Evolutionary conservation across 2,113 vertebrate genomes (phyloP), one percentile per base, ranked within the genome.

Genomic region (Crypturellus undulatus): DNA sequence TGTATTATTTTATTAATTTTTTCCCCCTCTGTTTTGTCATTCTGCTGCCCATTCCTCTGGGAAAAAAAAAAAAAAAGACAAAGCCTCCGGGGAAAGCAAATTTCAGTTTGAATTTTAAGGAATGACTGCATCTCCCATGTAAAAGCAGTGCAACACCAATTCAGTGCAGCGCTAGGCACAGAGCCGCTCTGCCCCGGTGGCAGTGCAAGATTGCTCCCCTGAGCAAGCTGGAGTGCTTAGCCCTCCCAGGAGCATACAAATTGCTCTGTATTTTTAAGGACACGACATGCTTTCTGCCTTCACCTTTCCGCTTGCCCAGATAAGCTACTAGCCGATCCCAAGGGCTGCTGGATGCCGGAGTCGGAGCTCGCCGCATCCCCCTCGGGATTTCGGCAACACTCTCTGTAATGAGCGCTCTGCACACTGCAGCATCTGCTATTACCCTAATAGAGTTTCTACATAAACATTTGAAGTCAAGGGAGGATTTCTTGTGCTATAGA

Each of bases 401-500:
- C 81, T 90, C 76, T 62, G 79, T 49, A 28, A 0, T 7, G 26
- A 60, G 14, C 83, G 70, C 40, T 77, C 77, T 63, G 43, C 36
- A 2, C 49, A 11, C 32, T 1, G 0, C 68, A 70, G 65, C 94
- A 90, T 88, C 80, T 92, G 85, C 83, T 89, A 24, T 89, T 95
- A 67, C 40, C 62, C 65, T 79, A 34, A 81, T 13, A 1, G 1
- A 73, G 73, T 63, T 76, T 72, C 84, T 71, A 8, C 59, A 77
- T 73, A 94, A 95, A 90, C 68, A 78, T 78, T 22, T 92, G 12
- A 90, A 95, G 70, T 52, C 75, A 68, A 58, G 94, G 36, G 83
- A 88, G 62, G 86, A 80, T 92, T 95, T 65, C 62, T 70, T 54
- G 92, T 70, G 67, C 73, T 95, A 84, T 93, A 96, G 90, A 81